Evolutionary conservation across 2,888 invertebrate genomes (phyloP).

Genomic region (Watsonalla binaria): DNA sequence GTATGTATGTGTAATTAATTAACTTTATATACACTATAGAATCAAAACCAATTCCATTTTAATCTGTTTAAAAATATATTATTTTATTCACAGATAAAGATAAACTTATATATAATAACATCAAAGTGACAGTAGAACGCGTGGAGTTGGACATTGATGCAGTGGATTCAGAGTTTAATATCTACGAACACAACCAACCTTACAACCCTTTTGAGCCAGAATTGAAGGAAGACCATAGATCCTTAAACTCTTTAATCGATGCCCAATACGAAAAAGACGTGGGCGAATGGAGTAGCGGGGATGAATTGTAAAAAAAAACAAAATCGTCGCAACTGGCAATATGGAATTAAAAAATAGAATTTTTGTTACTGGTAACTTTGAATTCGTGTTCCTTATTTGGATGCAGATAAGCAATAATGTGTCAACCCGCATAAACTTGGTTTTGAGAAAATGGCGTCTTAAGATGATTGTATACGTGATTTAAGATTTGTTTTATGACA

Average conservation of each 20-base stretch:
- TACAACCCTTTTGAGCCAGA: slow-evolving; percentile 1
- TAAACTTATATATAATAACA: slow-evolving; percentile 33
- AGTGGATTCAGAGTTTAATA: slow-evolving; percentile 4
- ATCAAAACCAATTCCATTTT: no score
- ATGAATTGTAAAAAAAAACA: background rate
- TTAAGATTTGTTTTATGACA: no score
- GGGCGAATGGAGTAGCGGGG: background rate
- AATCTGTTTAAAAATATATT: background rate
- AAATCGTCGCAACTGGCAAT: no score
- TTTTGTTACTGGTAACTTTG: no score
- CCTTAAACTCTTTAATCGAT: background rate
- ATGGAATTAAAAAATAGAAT: no score
- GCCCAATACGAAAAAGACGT: background rate
- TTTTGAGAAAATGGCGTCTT: no score
- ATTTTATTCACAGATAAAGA: slow-evolving; percentile 28
- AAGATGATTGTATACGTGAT: no score
- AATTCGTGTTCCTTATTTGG: no score
- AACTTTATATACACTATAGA: no score
- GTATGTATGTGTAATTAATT: no score
- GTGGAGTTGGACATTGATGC: slow-evolving; percentile 7
- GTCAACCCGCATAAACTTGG: no score
- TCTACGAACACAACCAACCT: background rate
- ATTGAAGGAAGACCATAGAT: background rate
- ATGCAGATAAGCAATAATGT: no score
- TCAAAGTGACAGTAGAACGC: slow-evolving; percentile 38